A percentile compares a stretch with the other conserved stretches of the same genome.
Conservation (phyloP, 2,888 invertebrate genomes). For the Polia nebulosa region DNA sequence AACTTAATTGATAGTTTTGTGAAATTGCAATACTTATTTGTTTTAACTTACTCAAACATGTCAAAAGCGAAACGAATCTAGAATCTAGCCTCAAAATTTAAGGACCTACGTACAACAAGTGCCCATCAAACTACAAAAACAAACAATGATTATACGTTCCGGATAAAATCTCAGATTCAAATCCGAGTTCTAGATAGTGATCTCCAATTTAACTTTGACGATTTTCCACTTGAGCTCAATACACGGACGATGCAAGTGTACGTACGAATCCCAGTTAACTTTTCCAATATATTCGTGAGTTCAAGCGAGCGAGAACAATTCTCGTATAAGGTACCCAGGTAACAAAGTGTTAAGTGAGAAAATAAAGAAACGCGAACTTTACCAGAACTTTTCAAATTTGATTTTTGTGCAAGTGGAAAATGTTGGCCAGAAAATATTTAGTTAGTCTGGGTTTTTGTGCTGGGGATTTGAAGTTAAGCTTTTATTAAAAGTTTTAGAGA, state of each 20-base stretch:
- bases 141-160: constrained; percentile 37
- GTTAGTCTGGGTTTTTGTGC: constrained; percentile 33
- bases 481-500: constrained; percentile 24
- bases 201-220: constrained; percentile 84
- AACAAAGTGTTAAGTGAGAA: constrained; percentile 66
- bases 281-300: constrained; percentile 78
- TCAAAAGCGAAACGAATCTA: background rate
- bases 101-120: constrained; percentile 36
- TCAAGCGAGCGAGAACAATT: constrained; percentile 63
- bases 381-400: constrained; percentile 61
- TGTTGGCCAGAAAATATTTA: constrained; percentile 38
- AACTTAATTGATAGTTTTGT: background rate
- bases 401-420: constrained; percentile 59
- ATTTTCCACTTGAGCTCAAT: constrained; percentile 73
- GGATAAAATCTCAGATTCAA: constrained; percentile 69
- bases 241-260: constrained; percentile 66
- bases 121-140: constrained; percentile 15
- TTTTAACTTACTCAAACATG: too few species aligned
- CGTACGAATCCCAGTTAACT: constrained; percentile 69
- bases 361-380: constrained; percentile 57
- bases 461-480: constrained; percentile 31
- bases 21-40: background rate
- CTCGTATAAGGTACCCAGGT: constrained; percentile 60
- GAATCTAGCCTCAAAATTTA: background rate
- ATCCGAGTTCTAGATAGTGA: constrained; percentile 73